These are phyloP conservation scores for Oligia latruncula DNA, from an alignment of 2,888 invertebrate species.

Conservation along the genomic window DNA sequence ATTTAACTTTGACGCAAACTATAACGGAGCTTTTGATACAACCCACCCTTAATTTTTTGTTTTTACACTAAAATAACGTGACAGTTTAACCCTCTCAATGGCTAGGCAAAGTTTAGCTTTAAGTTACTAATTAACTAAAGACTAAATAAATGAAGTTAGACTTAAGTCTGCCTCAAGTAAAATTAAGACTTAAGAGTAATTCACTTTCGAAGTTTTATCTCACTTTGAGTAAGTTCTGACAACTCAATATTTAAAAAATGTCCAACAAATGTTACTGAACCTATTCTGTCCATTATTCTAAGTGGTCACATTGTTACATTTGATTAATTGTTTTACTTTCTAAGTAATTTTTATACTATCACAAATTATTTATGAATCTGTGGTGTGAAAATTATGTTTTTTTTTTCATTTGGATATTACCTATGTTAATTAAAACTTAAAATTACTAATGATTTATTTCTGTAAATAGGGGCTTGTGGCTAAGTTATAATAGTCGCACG, in stretches of 20 bases:
- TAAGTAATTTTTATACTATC: neutral
- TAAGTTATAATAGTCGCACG: too few species aligned
- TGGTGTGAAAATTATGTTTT: neutral
- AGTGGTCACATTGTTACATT: neutral
- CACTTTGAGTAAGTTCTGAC: constrained; percentile 5
- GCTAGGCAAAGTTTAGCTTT: constrained; percentile 1
- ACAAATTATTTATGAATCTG: neutral
- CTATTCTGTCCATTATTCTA: neutral
- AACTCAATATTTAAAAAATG: neutral
- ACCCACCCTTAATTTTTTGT: neutral
- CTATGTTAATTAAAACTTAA: neutral
- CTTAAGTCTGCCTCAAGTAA: constrained; percentile 1
- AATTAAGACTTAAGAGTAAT: constrained; percentile 10
- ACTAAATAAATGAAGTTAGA: constrained; percentile 22
- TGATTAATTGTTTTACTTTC: constrained; percentile 5
- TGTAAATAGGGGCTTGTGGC: too few species aligned
- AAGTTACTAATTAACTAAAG: constrained; percentile 19
- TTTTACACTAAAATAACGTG: constrained; percentile 3
- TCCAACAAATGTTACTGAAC: neutral
- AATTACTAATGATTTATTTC: too few species aligned
- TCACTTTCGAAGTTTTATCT: neutral
- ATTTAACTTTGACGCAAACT: too few species aligned
- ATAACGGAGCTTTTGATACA: too few species aligned
- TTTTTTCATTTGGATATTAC: neutral
- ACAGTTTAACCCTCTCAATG: constrained; percentile 33